Conservation (phyloP, 2,113 vertebrate genomes). For the Corydoras maculifer region DNA sequence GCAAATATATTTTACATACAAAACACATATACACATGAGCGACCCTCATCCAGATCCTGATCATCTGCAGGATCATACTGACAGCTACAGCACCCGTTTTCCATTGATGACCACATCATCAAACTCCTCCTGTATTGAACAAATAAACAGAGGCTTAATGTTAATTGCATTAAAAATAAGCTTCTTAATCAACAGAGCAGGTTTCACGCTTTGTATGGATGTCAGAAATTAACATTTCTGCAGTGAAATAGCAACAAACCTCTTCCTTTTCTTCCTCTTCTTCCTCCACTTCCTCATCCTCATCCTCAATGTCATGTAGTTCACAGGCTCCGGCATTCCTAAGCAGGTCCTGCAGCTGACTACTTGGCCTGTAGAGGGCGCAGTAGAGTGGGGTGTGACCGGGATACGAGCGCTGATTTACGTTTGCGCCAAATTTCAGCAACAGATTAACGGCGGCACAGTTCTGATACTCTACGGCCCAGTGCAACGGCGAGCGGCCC, state of each 20-base stretch:
- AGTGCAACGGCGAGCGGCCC: constrained; percentile 69
- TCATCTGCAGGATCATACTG: background rate
- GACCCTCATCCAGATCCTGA: background rate
- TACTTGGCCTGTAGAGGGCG: constrained; percentile 58
- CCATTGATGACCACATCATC: constrained; percentile 72
- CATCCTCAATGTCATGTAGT: constrained; percentile 32
- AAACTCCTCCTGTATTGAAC: constrained; percentile 60
- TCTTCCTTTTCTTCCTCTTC: constrained; percentile 35
- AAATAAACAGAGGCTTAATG: background rate
- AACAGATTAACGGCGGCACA: constrained; percentile 55
- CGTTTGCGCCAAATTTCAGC: constrained; percentile 52
- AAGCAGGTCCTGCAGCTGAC: constrained; percentile 55
- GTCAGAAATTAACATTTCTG: too few relatives aligned
- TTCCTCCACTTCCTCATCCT: constrained; percentile 48
- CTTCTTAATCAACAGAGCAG: too few relatives aligned
- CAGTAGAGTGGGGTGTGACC: constrained; percentile 68
- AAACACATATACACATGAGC: constrained; percentile 11
- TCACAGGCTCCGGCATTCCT: constrained; percentile 58
- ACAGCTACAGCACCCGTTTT: constrained; percentile 46
- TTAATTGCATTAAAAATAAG: too few relatives aligned
- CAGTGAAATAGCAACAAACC: background rate
- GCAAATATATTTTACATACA: constrained; percentile 15
- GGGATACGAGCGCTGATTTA: constrained; percentile 58
- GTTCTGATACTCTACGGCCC: constrained; percentile 69
- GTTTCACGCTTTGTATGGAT: background rate